Base-by-base conservation (phyloP, 2,888 invertebrate genomes). In the Tanaodytes sp. region DNA sequence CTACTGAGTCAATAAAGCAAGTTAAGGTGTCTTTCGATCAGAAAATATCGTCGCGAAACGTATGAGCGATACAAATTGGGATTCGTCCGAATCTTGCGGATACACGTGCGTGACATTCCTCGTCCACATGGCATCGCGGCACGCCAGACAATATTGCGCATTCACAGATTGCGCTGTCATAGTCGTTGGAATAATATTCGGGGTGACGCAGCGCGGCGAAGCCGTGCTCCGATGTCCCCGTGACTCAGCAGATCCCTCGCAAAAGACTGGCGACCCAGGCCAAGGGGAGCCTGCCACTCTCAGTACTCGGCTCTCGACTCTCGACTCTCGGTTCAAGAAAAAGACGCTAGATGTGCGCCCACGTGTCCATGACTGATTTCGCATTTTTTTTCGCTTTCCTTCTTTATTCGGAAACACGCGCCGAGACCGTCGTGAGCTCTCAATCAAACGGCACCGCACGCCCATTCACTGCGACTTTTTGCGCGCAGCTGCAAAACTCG, bases 81-180 rank as follows among this genome's bases (percentile, higher is more conserved):
- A 57, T 67, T 68, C 51, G 15, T 16, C 14, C 36, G 46, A 59
- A 64, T 57, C 57, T 49, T 42, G 48, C 31, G 46, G 51, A 67
- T 66, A 69, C 63, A 69, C 69, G 63, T 71, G 69, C 63, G 71
- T 67, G 66, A 69, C 73, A 71, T 71, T 73, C 73, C 61, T 71
- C 57, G 71, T 61, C 37, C 69, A 69, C 66, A 73, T 71, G 73
- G 71, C 64, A 64, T 57, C 55, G 57, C 58, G 69, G 27, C 66
- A 62, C 40, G 61, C 58, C 49, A 55, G 65, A 70, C 75, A 77
- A 80, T 81, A 79, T 81, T 79, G 76, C 78, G 79, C 79, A 80
- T 81, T 81, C 81, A 77, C 82, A 80, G 82, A 81, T 82, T 82
- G 82, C 80, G 78, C 77, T 79, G 78, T 80, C 81, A 79, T 79